Evolutionary conservation across 2,888 invertebrate species (phyloP).

Genomic region (Meandrusa payeni): DNA sequence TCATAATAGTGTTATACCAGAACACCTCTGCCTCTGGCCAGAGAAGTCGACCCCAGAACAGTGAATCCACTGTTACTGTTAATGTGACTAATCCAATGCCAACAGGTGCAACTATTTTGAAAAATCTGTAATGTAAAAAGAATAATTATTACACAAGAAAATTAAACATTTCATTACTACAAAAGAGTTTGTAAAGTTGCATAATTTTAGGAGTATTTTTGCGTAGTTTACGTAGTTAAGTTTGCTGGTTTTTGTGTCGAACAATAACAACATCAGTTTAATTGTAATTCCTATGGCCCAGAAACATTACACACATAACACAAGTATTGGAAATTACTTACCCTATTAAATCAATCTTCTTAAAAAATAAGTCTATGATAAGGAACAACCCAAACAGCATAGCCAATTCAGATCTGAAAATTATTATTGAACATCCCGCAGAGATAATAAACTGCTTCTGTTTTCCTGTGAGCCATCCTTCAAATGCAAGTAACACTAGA

Average conservation of each 20-base stretch:
- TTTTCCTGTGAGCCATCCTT: slow-evolving; percentile 90
- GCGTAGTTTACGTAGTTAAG: no score
- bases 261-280: no score
- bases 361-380: slow-evolving; percentile 87
- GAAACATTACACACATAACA: no score
- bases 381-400: slow-evolving; percentile 93
- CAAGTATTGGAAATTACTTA: slow-evolving; percentile 35
- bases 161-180: no score
- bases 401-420: slow-evolving; percentile 94
- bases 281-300: no score
- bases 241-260: no score
- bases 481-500: slow-evolving; percentile 92
- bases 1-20: slow-evolving; percentile 96
- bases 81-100: slow-evolving; percentile 84
- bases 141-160: background rate
- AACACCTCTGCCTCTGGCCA: slow-evolving; percentile 99
- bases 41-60: slow-evolving; percentile 93
- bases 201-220: no score
- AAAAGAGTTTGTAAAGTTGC: no score
- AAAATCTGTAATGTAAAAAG: slow-evolving; percentile 74
- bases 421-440: slow-evolving; percentile 93
- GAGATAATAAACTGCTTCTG: slow-evolving; percentile 88
- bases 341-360: slow-evolving; percentile 79
- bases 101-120: slow-evolving; percentile 86
- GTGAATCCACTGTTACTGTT: slow-evolving; percentile 92